phyloP scores from a whole-genome alignment of 1,140 invertebrate genomes.

The Batillaria attramentaria region DNA sequence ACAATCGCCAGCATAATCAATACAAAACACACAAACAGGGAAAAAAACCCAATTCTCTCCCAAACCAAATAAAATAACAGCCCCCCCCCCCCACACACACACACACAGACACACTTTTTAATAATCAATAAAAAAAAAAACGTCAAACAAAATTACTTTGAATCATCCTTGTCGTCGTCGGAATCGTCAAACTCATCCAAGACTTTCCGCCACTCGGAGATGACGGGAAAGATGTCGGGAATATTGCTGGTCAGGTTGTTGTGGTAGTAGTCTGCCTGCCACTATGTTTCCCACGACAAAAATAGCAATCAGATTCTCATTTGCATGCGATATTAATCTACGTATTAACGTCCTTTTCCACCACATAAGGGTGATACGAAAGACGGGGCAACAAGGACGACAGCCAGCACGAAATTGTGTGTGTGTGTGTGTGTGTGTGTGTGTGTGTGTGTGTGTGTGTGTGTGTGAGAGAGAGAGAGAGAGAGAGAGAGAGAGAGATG shows the following conservation, averaged over 20 bases:
- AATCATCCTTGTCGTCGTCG: neutral
- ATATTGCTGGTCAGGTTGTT: slow-evolving; percentile 1
- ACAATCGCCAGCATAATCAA: too few relatives aligned
- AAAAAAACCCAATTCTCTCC: too few relatives aligned
- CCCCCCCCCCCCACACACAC: too few relatives aligned
- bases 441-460: neutral
- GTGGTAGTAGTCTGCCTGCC: slow-evolving; percentile 3
- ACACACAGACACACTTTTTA: too few relatives aligned
- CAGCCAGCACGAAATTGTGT: too few relatives aligned
- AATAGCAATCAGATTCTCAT: neutral
- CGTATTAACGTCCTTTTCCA: too few relatives aligned
- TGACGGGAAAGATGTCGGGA: neutral
- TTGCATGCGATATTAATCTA: neutral
- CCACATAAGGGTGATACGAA: too few relatives aligned
- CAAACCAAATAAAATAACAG: too few relatives aligned
- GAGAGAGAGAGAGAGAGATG: too few relatives aligned
- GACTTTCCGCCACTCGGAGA: slow-evolving; percentile 3
- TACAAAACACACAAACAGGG: too few relatives aligned
- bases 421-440: neutral
- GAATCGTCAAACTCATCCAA: neutral
- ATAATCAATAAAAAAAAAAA: slow-evolving; percentile 13
- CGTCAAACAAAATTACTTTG: too few relatives aligned
- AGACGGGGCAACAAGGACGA: too few relatives aligned
- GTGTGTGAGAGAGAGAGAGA: neutral
- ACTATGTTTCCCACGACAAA: neutral